Conservation (phyloP, 2,888 invertebrate species). For the Rutpela maculata region DNA sequence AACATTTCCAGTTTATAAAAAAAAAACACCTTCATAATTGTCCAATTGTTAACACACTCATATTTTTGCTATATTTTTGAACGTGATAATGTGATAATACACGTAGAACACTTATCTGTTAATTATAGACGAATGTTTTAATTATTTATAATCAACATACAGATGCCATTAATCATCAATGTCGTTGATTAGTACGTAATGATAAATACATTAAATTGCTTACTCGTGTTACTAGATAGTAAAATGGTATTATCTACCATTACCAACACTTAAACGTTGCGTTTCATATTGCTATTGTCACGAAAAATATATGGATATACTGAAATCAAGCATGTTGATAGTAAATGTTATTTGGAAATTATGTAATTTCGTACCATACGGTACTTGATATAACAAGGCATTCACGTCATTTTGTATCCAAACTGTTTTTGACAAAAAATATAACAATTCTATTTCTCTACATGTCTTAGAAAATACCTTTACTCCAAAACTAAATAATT, state of each 20-base stretch:
- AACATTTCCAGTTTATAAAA: background rate
- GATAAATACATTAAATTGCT: slow-evolving; percentile 4
- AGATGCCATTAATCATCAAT: slow-evolving; percentile 1
- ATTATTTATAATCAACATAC: slow-evolving; percentile 1
- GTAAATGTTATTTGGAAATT: background rate
- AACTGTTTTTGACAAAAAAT: too few species aligned
- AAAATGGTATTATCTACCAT: background rate
- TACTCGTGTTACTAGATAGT: background rate
- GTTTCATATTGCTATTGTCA: background rate
- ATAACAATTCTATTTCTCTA: too few species aligned
- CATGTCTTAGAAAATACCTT: too few species aligned
- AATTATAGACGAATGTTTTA: slow-evolving; percentile 1
- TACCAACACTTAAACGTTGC: background rate
- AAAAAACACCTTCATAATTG: background rate
- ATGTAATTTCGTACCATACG: background rate
- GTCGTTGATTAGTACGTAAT: background rate
- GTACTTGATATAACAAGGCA: too few species aligned
- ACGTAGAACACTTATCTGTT: background rate
- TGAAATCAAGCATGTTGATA: background rate
- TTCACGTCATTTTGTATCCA: too few species aligned
- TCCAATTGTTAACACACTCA: background rate
- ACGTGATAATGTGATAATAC: slow-evolving; percentile 2
- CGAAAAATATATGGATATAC: background rate
- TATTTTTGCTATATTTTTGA: background rate
- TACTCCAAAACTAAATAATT: too few species aligned